These are phyloP conservation scores for Gymnothorax javanicus DNA, from an alignment of 2,797 vertebrate genomes.

Conservation along the genomic window DNA sequence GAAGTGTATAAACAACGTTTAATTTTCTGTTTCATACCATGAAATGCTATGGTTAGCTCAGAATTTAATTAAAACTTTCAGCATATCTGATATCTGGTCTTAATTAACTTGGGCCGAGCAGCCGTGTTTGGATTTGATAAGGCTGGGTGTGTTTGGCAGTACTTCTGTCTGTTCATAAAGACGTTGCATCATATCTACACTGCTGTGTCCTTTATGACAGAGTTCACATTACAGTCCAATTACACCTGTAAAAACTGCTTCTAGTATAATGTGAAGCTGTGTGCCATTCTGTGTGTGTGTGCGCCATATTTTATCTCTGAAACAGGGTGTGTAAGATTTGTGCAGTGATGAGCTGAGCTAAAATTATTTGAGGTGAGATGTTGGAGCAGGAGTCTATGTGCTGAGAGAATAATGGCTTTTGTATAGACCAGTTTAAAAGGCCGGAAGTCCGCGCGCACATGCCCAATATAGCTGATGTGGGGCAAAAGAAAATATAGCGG, in stretches of 20 bases:
- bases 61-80: no score
- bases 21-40: no score
- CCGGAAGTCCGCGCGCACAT: no score
- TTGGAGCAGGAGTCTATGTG: not conserved
- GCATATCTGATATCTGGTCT: no score
- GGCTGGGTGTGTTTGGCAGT: not conserved
- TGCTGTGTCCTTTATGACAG: not conserved
- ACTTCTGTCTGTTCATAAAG: not conserved
- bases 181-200: not conserved
- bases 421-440: no score
- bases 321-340: not conserved
- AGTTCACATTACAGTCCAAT: not conserved
- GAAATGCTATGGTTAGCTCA: no score
- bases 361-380: not conserved
- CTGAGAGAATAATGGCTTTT: no score
- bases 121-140: no score
- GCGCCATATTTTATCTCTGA: not conserved
- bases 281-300: not conserved
- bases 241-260: not conserved
- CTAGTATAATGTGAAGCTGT: not conserved
- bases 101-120: no score
- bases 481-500: no score
- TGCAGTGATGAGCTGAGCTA: not conserved
- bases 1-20: no score
- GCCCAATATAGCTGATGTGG: no score